Percentiles rank a stretch among this genome's conserved stretches.
Evolutionary conservation across 2,797 vertebrate genomes (phyloP).

Genomic region (Anguilla pacifica): DNA sequence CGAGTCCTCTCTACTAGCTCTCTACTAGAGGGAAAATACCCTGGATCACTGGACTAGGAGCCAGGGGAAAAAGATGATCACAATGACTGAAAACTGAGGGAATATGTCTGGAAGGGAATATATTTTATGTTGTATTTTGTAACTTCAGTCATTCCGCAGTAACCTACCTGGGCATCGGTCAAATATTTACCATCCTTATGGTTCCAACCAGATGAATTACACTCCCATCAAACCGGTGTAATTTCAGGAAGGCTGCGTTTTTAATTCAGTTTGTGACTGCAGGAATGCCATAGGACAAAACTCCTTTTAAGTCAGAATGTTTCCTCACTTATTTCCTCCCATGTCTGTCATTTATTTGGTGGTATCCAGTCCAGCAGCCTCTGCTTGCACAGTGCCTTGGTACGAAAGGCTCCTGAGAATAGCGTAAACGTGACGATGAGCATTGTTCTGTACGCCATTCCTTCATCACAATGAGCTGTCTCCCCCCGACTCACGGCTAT

Average conservation of each 20-base stretch:
- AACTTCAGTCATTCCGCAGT: neutral
- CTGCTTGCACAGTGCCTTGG: conserved; percentile 2
- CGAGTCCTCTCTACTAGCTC: neutral
- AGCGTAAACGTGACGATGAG: neutral
- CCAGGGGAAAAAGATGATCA: neutral
- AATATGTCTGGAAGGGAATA: neutral
- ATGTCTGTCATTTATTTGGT: neutral
- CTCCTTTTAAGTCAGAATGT: neutral
- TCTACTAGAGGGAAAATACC: neutral
- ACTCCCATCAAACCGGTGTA: neutral
- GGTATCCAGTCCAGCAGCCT: neutral
- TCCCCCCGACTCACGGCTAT: conserved; percentile 2
- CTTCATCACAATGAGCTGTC: conserved; percentile 17
- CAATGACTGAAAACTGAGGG: neutral
- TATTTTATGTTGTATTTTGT: neutral
- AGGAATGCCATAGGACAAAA: neutral
- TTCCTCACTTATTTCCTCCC: neutral
- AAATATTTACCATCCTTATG: neutral
- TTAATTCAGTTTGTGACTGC: neutral
- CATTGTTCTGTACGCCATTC: neutral
- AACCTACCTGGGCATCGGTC: neutral
- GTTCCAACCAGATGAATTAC: neutral
- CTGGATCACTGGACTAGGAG: neutral
- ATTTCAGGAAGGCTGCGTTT: neutral
- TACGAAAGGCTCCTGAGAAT: conserved; percentile 14